phyloP scores from a whole-genome alignment of 2,797 vertebrate genomes.

The Sardinella longiceps region DNA sequence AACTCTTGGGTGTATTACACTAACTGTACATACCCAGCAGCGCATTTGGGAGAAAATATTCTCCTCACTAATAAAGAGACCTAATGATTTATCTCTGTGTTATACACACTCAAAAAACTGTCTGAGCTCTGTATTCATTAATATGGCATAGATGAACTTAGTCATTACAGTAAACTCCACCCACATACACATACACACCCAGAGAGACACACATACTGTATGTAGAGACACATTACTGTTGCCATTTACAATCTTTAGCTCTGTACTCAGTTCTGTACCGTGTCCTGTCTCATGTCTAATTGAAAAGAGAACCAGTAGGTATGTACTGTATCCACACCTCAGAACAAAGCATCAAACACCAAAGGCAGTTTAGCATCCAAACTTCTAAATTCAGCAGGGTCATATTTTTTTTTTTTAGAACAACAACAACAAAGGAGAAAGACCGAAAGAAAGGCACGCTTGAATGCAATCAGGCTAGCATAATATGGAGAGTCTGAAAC shows the following conservation, averaged over 20 bases:
- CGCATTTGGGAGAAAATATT: background rate
- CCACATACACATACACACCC: too few species aligned
- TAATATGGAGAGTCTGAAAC: conserved; percentile 9
- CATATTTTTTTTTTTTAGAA: background rate
- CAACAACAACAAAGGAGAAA: background rate
- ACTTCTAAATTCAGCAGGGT: background rate
- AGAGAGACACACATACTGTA: too few species aligned
- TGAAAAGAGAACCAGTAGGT: too few species aligned
- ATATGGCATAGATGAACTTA: background rate
- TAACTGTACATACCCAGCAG: background rate
- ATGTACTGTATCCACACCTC: background rate
- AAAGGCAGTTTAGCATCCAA: background rate
- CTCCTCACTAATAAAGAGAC: background rate
- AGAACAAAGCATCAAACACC: background rate
- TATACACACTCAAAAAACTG: too few species aligned
- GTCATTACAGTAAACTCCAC: too few species aligned
- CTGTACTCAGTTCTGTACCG: too few species aligned
- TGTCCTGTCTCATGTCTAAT: too few species aligned
- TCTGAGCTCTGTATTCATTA: background rate
- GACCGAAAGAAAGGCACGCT: background rate
- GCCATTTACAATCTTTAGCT: too few species aligned
- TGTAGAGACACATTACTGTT: too few species aligned
- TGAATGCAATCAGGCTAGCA: conserved; percentile 26
- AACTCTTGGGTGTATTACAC: background rate
- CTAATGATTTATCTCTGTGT: too few species aligned